Conservation (phyloP, 2,888 invertebrate genomes). For the Temnothorax rugatulus region DNA sequence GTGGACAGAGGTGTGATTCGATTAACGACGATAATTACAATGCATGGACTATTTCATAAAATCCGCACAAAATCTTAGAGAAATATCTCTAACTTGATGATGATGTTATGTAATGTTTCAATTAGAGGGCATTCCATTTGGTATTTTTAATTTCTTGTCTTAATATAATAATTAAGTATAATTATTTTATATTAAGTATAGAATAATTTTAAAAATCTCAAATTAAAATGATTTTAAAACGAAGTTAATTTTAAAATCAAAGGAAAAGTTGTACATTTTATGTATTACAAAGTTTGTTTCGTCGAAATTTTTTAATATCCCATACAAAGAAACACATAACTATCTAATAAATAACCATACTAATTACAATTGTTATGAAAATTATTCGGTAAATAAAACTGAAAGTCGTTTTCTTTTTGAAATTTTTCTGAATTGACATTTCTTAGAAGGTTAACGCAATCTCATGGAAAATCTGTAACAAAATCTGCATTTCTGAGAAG, state of each 20-base stretch:
- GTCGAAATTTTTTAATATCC: neutral
- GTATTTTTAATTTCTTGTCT: neutral
- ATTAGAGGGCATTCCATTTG: neutral
- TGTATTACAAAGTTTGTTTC: neutral
- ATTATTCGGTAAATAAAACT: slow-evolving; percentile 13
- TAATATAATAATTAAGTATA: neutral
- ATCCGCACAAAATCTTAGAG: neutral
- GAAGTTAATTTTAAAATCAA: neutral
- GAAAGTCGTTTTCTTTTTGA: neutral
- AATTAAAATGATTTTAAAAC: slow-evolving; percentile 11
- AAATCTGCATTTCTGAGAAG: slow-evolving; percentile 20
- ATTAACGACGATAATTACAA: slow-evolving; percentile 28
- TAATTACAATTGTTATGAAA: neutral
- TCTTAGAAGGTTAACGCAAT: neutral
- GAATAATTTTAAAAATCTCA: neutral
- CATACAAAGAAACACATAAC: neutral
- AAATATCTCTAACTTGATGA: neutral
- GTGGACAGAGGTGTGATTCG: slow-evolving; percentile 9
- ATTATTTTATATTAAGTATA: slow-evolving; percentile 1
- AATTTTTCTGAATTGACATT: neutral
- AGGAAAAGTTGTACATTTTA: neutral
- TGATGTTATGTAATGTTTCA: neutral
- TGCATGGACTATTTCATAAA: neutral
- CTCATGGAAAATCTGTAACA: slow-evolving; percentile 1
- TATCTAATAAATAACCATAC: neutral